phyloP scores from a whole-genome alignment of 2,797 vertebrate species.

The Typhlichthys subterraneus region DNA sequence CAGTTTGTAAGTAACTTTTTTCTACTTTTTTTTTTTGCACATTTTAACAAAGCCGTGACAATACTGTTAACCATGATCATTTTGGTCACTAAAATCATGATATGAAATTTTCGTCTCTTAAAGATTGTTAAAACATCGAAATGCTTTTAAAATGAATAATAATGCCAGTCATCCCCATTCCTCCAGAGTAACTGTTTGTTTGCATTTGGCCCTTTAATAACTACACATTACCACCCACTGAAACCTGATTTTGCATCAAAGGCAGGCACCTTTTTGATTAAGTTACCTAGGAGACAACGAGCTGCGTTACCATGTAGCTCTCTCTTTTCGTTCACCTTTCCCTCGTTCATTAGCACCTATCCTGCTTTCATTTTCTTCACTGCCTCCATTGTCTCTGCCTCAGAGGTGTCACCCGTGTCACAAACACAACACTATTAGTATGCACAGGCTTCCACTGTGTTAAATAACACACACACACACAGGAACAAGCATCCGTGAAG shows the following conservation, averaged over 20 bases:
- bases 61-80: too few species aligned
- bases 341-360: slow-evolving; percentile 57
- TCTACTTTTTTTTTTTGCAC: too few species aligned
- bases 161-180: too few species aligned
- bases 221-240: too few species aligned
- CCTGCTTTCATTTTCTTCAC: slow-evolving; percentile 48
- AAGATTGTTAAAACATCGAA: too few species aligned
- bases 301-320: slow-evolving; percentile 46
- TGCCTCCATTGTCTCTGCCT: slow-evolving; percentile 42
- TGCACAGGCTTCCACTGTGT: slow-evolving; percentile 45
- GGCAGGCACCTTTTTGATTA: slow-evolving; percentile 26
- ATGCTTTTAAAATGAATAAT: too few species aligned
- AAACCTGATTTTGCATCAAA: neutral
- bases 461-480: slow-evolving; percentile 21
- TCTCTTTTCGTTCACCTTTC: slow-evolving; percentile 17
- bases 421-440: slow-evolving; percentile 61
- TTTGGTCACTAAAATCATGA: too few species aligned
- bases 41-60: too few species aligned
- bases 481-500: slow-evolving; percentile 36
- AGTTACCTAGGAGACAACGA: slow-evolving; percentile 21
- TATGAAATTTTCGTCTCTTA: too few species aligned
- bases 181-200: too few species aligned
- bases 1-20: too few species aligned
- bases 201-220: too few species aligned
- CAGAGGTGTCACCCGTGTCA: slow-evolving; percentile 57